Base-by-base conservation (phyloP, 2,888 invertebrate genomes). In the Isoperla grammatica region DNA sequence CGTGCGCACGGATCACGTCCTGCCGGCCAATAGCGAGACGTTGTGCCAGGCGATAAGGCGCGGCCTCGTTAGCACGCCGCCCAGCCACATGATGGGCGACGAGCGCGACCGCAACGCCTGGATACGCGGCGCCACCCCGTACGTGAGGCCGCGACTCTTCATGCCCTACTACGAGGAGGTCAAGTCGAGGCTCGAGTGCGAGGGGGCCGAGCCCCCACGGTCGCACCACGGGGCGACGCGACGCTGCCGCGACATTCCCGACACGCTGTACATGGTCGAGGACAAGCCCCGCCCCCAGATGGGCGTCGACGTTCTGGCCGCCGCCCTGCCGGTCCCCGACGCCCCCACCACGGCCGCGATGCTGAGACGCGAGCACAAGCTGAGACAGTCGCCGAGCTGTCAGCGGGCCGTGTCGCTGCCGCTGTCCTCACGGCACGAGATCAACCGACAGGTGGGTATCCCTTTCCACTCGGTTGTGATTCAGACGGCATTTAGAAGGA, bases 161-260 rank as follows among this genome's bases (percentile, higher is more conserved):
- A 87, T 91, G 81, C 95, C 96, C 40, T 95, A 95, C 74, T 90
- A 91, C 68, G 95, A 96, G 73, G 96, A 95, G 78, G 85, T 93
- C 11, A 95, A 95, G 82, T 82, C 85, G 58, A 76, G 93, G 67
- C 80, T 94, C 56, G 92, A 92, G 72, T 91, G 91, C 73, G 89
- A 90, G 70, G 78, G 88, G 70, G 85, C 88, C 56, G 87, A 90
- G 71, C 85, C 85, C 46, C 87, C 87, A 69, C 74, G 85, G 66
- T 78, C 87, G 65, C 80, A 88, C 23, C 81, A 88, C 70, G 77
- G 89, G 17, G 79, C 87, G 57, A 83, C 85, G 39, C 80, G 88
- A 19, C 29, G 15, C 35, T 19, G 57, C 20, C 43, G 35, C 55
- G 85, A 90, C 72, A 94, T 95, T 71, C 95, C 96, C 0, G 95